Evolutionary conservation across 2,888 invertebrate genomes (phyloP).

Genomic region (Lasius platythorax): DNA sequence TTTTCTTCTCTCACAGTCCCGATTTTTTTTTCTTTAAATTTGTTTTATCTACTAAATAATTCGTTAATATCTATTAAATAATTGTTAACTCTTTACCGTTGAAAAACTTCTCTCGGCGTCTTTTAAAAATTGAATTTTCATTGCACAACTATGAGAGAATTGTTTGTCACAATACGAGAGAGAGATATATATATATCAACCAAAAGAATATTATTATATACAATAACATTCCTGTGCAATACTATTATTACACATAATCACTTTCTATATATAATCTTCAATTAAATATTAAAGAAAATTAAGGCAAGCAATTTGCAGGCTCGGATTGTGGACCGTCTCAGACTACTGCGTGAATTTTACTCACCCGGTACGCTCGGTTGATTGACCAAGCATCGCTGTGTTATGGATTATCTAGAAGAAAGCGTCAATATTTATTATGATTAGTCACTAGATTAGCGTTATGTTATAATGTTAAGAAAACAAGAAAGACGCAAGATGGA

Average conservation of each 20-base stretch:
- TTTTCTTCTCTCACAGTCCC: constrained; percentile 18
- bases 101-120: neutral
- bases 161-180: neutral
- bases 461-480: constrained; percentile 19
- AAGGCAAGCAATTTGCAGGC: constrained; percentile 56
- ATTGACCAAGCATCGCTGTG: constrained; percentile 87
- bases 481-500: neutral
- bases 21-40: neutral
- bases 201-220: constrained; percentile 17
- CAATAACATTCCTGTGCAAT: constrained; percentile 9
- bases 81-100: neutral
- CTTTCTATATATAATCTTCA: neutral
- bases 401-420: constrained; percentile 90
- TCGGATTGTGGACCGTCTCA: constrained; percentile 49
- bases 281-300: constrained; percentile 52
- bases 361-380: constrained; percentile 88
- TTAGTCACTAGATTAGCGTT: constrained; percentile 21
- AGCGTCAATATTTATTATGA: constrained; percentile 62
- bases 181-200: neutral
- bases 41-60: neutral
- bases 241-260: constrained; percentile 15
- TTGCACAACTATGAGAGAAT: constrained; percentile 24
- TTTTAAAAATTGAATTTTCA: constrained; percentile 8
- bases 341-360: constrained; percentile 76
- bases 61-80: neutral